phyloP scores from a whole-genome alignment of 2,797 vertebrate genomes.

The Halcyon chelicuti region DNA sequence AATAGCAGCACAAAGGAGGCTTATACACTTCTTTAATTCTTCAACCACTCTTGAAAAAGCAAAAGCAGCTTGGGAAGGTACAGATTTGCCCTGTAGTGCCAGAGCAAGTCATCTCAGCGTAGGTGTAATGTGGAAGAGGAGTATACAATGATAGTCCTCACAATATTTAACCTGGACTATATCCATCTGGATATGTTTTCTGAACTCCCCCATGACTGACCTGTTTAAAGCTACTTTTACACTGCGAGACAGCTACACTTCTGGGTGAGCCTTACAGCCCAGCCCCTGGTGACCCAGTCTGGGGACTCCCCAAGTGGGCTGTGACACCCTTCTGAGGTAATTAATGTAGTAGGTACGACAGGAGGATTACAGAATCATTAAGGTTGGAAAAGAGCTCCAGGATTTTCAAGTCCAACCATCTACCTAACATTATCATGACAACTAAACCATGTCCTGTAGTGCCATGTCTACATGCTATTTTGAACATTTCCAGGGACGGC shows the following conservation, averaged over 20 bases:
- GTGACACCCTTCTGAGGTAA: not conserved
- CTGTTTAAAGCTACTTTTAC: not conserved
- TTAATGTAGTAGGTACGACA: accelerated
- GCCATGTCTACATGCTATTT: no score
- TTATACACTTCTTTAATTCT: not conserved
- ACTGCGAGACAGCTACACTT: not conserved
- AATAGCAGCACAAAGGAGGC: not conserved
- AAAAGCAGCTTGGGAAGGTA: not conserved
- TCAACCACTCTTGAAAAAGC: not conserved
- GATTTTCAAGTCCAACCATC: no score
- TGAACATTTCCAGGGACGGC: no score
- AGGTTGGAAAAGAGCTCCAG: no score
- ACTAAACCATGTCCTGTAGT: no score
- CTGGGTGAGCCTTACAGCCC: not conserved
- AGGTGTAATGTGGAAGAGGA: not conserved
- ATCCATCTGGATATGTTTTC: not conserved
- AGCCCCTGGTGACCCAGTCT: not conserved
- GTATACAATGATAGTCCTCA: accelerated
- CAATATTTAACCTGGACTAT: not conserved
- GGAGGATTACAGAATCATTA: not conserved
- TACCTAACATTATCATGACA: no score
- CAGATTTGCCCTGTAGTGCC: not conserved
- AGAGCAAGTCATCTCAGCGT: not conserved
- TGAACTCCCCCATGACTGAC: accelerated
- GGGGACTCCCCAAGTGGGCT: accelerated